Base-by-base conservation (phyloP, 2,113 vertebrate species). In the Salminus brasiliensis region DNA sequence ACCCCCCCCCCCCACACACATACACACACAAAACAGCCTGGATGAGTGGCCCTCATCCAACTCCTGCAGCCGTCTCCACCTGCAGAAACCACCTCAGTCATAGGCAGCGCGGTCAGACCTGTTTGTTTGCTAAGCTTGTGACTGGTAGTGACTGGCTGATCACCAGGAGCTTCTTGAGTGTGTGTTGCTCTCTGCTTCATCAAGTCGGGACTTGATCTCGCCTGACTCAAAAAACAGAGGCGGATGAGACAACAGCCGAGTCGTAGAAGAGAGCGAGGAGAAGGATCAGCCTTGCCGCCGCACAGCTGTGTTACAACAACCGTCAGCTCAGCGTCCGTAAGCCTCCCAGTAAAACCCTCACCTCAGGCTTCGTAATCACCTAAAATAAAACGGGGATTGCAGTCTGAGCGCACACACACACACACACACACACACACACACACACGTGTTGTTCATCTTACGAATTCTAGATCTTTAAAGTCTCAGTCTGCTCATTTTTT, bases 341-440 rank as follows among this genome's bases (percentile, higher is more conserved):
- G 87, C 83, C 79, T 86, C 86, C 81, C 87, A 76, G 15, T 27
- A 29, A 49, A 75, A 72, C 81, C 57, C 80, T 84, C 72, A 76
- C 75, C 83, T 68, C 49, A 10, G 65, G 75, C 89, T 87, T 89
- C 87, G 88, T 87, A 89, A 91, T 90, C 85, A 88, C 88, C 89
- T 86, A 81, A 47, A n/a, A 83, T 84, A 84, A 82, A 88, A 82
- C n/a, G 8, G 27, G n/a, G 49, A 59, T 59, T 69, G 63, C 85
- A 32, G 73, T 88, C 83, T 82, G 59, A 2, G 41, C 29, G 79
- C 83, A 81, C 81, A 80, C 84, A 12, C 36, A 39, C 9, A 5
- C 9, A 39, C 4, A 39, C 9, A 4, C 4, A 4, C 36, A 21
- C 52, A 18, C 52, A 49, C 10, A 11, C 45, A 49, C 45, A n/a